Conservation (phyloP, 64 coral and sea anemone genomes). For the Acropora tenuis region DNA sequence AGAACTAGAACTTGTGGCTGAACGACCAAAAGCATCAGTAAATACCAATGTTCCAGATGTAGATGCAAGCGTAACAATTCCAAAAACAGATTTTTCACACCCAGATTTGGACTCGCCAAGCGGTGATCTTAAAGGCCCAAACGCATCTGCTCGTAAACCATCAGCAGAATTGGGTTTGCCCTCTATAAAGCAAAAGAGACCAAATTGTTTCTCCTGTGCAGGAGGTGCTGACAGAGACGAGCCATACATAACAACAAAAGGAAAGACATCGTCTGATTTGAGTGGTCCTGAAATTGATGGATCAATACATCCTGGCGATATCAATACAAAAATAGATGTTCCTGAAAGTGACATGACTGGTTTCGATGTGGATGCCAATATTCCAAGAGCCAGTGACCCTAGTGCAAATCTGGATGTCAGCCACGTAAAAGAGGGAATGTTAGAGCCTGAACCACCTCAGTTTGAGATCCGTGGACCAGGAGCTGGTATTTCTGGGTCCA, state of each 20-base stretch:
- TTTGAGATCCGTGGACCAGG: background rate
- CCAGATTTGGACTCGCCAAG: background rate
- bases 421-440: background rate
- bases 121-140: background rate
- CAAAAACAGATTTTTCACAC: background rate
- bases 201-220: background rate
- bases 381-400: background rate
- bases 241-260: conserved; percentile 8
- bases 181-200: conserved; percentile 12
- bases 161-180: background rate
- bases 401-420: background rate
- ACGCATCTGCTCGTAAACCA: background rate
- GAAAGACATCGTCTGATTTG: background rate
- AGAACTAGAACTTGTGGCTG: background rate
- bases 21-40: background rate
- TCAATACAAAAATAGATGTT: background rate
- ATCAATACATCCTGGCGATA: background rate
- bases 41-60: background rate
- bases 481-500: background rate
- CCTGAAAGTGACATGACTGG: background rate
- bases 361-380: background rate
- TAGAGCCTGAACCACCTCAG: background rate
- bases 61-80: background rate
- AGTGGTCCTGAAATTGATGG: background rate
- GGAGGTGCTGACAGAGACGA: background rate